A percentile compares a stretch with the other conserved stretches of the same genome.
phyloP scores from a whole-genome alignment of 2,113 vertebrate genomes.

The Narcine bancroftii region DNA sequence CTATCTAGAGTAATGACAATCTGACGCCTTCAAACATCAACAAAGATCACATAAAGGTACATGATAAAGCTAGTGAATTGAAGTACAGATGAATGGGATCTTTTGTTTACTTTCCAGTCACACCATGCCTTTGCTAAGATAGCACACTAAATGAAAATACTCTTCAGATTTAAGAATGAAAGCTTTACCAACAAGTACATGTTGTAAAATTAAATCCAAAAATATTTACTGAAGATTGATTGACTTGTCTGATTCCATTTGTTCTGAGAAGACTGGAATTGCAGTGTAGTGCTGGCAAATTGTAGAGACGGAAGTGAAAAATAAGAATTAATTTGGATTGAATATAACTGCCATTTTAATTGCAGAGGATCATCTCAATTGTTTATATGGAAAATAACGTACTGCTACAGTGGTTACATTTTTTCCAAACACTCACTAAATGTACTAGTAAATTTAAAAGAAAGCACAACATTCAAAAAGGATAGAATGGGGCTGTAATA shows the following conservation, averaged over 20 bases:
- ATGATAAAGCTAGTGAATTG: background rate
- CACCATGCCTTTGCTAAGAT: background rate
- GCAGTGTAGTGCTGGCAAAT: background rate
- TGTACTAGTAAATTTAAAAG: background rate
- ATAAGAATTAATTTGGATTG: background rate
- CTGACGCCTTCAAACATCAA: background rate
- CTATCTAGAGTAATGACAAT: background rate
- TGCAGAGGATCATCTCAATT: background rate
- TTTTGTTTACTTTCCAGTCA: background rate
- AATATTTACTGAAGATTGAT: background rate
- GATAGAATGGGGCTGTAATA: no score
- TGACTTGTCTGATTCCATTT: background rate
- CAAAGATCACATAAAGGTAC: background rate
- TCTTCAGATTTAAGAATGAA: background rate
- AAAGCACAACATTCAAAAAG: background rate
- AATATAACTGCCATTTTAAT: background rate
- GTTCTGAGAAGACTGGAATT: background rate
- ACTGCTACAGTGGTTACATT: background rate
- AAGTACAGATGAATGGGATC: background rate
- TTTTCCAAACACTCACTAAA: background rate
- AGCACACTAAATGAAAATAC: background rate
- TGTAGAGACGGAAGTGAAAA: slow-evolving; percentile 15
- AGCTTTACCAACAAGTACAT: background rate
- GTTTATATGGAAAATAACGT: background rate
- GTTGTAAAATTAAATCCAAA: background rate